Percentiles rank a stretch among this genome's conserved stretches.
Conservation (phyloP, 2,888 invertebrate species). For the Steromphala cineraria region DNA sequence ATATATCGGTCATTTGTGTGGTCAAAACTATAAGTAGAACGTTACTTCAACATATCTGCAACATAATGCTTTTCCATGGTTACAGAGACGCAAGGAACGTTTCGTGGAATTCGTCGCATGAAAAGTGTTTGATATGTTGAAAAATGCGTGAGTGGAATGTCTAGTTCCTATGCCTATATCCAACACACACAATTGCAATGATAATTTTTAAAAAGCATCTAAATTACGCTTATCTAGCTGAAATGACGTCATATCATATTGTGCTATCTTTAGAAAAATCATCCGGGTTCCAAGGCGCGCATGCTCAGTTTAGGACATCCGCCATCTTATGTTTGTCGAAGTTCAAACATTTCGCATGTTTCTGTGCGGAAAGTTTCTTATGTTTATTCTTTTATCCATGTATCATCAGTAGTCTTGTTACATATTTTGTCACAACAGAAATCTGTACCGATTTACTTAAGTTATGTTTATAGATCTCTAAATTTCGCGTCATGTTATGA, state of each 20-base stretch:
- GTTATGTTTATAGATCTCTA: conserved; percentile 14
- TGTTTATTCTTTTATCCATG: conserved; percentile 16
- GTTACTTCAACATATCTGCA: too few species aligned
- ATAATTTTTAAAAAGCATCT: neutral
- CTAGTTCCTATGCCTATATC: too few species aligned
- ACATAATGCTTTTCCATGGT: too few species aligned
- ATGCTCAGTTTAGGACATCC: conserved; percentile 43
- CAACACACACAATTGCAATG: too few species aligned
- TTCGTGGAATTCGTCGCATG: too few species aligned
- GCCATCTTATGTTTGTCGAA: conserved; percentile 45
- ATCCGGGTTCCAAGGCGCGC: conserved; percentile 42
- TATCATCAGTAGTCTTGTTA: neutral
- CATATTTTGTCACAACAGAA: neutral
- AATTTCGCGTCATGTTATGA: conserved; percentile 11
- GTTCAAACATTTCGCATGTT: conserved; percentile 34
- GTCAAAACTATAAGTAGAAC: too few species aligned
- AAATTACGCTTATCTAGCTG: too few species aligned
- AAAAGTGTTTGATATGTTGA: too few species aligned
- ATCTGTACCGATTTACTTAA: neutral
- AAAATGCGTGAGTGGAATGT: too few species aligned
- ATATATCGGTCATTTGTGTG: too few species aligned
- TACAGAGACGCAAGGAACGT: too few species aligned
- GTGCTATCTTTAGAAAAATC: conserved; percentile 38
- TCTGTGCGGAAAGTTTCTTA: conserved; percentile 16
- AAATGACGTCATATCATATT: conserved; percentile 14